Base-by-base conservation (phyloP, 2,888 invertebrate species). In the Cylindroiulus punctatus region DNA sequence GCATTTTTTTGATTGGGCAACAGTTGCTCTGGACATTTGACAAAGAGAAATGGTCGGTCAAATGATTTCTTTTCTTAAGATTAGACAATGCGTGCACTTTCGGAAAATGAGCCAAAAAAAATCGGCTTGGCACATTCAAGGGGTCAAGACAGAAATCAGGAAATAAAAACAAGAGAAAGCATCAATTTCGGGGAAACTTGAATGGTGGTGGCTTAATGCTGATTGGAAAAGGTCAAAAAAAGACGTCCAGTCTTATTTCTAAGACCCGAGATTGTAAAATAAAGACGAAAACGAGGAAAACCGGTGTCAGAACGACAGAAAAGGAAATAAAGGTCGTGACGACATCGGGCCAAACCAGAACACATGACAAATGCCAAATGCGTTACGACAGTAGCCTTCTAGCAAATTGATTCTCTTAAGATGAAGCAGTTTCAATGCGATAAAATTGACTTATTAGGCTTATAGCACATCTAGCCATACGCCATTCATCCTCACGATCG, bases 201-300 rank as follows among this genome's bases (percentile, higher is more conserved):
- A 76, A 76, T 26, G 76, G 76, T 76, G 30, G 76, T 14, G 76
- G 76, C 76, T 76, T 76, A 76, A 76, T 76, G 76, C 30, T 76
- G 76, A 76, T 76, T 76, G 76, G 76, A 76, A 76, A 76, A 76
- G 76, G 76, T 76, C 76, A 76, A 76, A 76, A n/a, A 76, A 30
- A 76, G 76, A 76, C 76, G 76, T 76, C 76, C 22, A 76, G 76
- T 14, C 76, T 76, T 76, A 76, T 76, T 76, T 22, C 30, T 76
- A 76, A 76, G 76, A 76, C 76, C 30, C 8, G 76, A 76, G 76
- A 76, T 76, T 76, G 76, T 76, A 76, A 76, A 76, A 76, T 76
- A 76, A 76, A 76, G 76, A 76, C 76, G 76, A 76, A 76, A 76
- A 76, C 76, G 76, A 76, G 30, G 76, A 30, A 76, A 76, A 76